Percentiles rank a stretch among this genome's conserved stretches.
Conservation (phyloP, 2,113 vertebrate species). For the Trematocara unimaculatum region DNA sequence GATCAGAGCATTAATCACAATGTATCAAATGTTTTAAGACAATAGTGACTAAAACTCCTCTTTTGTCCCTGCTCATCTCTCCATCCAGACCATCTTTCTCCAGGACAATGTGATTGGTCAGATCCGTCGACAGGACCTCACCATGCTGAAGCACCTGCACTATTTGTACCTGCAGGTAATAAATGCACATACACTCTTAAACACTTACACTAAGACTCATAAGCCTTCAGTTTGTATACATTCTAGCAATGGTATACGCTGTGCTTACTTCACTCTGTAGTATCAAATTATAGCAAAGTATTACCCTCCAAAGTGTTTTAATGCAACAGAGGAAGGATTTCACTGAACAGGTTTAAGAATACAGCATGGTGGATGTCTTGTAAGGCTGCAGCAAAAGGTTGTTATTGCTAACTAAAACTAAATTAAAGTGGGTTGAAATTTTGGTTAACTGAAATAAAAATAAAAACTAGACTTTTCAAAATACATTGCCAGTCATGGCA, state of each 20-base stretch:
- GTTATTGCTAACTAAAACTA: neutral
- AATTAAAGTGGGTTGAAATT: neutral
- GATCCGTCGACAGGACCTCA: conserved; percentile 75
- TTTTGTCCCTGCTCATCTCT: neutral
- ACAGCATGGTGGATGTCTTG: neutral
- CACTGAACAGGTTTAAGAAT: neutral
- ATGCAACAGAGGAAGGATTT: neutral
- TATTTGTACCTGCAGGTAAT: conserved; percentile 80
- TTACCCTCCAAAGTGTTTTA: neutral
- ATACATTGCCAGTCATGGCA: neutral
- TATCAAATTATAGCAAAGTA: neutral
- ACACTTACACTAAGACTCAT: neutral
- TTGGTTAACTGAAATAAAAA: neutral
- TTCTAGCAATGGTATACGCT: neutral
- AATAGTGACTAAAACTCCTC: neutral
- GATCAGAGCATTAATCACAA: neutral
- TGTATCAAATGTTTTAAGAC: neutral
- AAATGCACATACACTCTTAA: neutral
- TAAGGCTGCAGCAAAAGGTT: neutral
- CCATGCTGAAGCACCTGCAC: conserved; percentile 71
- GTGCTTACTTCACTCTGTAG: neutral
- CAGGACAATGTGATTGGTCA: conserved; percentile 84
- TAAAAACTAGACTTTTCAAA: neutral
- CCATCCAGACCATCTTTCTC: conserved; percentile 81
- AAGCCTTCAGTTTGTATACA: neutral